Base-by-base conservation (phyloP, 1,140 invertebrate genomes). In the Delia radicum region DNA sequence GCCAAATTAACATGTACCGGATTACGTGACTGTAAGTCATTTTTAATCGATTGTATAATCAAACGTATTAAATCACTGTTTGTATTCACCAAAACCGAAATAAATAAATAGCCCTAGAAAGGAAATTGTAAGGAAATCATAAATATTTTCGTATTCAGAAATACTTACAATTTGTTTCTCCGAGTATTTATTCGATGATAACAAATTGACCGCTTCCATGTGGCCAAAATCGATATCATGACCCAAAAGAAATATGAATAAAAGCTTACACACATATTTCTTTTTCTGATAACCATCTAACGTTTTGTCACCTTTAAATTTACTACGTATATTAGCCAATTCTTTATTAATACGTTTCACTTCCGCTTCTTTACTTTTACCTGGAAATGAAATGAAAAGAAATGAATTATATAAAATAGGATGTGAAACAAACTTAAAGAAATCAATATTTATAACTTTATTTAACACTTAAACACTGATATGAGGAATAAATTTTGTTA, bases 211-310 rank as follows among this genome's bases (percentile, higher is more conserved):
- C 69, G 98, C 98, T 89, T 99, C 98, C 98, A 99, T 99, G 88
- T 99, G 98, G 74, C 98, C 98, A 89, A 99, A 99, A 88, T 99
- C 98, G 87, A 99, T 99, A 87, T 99, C 98, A 89, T 99, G 98
- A 71, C 98, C 95, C 77, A 99, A 91, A 62, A 99, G 89, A 88
- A 99, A 99, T 82, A 99, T 99, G 88, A 99, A 99, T 26, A 99
- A 89, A 75, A 99, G 89, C 88, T 99, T 99, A 89, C 98, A 99
- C 37, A 99, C 98, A 92, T 99, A 99, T 89, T 99, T 99, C 89
- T 99, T 99, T 90, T 99, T 99, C 86, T 99, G 98, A 87, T 99
- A 99, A 21, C 98, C 98, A 90, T 99, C 98, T 37, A 99, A 89
- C 33, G 98, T 99, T 91, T 99, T 99, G 87, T 99, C 98, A 75